Percentiles rank a stretch among this genome's conserved stretches.
phyloP scores from a whole-genome alignment of 2,888 invertebrate genomes.

The Brenthis hecate region DNA sequence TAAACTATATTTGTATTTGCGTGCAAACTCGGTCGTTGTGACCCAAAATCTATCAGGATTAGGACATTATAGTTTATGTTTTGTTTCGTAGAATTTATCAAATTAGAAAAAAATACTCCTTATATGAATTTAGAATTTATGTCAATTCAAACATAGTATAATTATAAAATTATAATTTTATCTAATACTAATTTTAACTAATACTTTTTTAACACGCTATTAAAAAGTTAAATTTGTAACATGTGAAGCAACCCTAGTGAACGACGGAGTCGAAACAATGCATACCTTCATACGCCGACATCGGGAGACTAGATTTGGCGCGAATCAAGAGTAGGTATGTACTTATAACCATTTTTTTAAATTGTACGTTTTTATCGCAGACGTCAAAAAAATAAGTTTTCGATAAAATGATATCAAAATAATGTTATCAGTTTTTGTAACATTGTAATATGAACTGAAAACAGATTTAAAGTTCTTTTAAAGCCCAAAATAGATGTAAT shows the following conservation, averaged over 20 bases:
- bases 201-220: no score
- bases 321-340: constrained; percentile 24
- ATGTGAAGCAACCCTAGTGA: constrained; percentile 27
- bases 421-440: constrained; percentile 19
- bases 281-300: constrained; percentile 29
- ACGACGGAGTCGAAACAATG: constrained; percentile 27
- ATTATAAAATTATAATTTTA: no score
- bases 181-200: no score
- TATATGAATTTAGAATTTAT: no score
- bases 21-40: no score
- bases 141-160: no score
- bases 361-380: constrained; percentile 12
- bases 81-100: background rate
- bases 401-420: constrained; percentile 18
- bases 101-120: background rate
- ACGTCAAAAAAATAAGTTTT: constrained; percentile 15
- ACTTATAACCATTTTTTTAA: constrained; percentile 19
- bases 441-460: background rate
- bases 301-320: constrained; percentile 32
- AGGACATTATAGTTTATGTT: no score
- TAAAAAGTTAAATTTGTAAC: background rate
- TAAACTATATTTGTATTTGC: no score
- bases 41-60: no score
- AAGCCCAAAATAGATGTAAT: no score
- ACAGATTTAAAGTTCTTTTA: constrained; percentile 11